Conservation (phyloP, 2,888 invertebrate genomes). For the Tetropium fuscum region DNA sequence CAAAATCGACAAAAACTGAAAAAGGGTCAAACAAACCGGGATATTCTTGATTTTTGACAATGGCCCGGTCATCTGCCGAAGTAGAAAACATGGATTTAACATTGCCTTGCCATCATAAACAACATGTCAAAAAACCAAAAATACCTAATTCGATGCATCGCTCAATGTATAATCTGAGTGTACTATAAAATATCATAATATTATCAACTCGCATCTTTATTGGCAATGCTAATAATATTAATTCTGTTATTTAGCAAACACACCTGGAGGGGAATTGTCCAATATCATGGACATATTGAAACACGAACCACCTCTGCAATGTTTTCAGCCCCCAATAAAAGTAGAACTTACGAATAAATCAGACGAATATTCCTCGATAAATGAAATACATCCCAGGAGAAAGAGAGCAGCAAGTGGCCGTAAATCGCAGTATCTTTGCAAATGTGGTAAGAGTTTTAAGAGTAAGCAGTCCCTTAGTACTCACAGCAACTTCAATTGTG, state of each 20-base stretch:
- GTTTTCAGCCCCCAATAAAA: not conserved
- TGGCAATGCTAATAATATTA: not conserved
- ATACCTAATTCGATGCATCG: too few species aligned
- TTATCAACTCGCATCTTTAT: too few species aligned
- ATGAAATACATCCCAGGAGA: not conserved
- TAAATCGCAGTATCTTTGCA: conserved; percentile 14
- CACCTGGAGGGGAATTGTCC: not conserved
- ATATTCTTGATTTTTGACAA: too few species aligned
- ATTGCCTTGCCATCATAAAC: too few species aligned
- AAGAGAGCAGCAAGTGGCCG: not conserved
- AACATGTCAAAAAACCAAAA: too few species aligned
- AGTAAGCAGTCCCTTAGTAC: conserved; percentile 21
- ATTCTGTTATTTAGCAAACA: not conserved
- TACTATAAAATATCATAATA: too few species aligned
- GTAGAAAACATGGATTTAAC: too few species aligned
- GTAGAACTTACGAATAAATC: not conserved
- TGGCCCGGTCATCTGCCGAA: too few species aligned
- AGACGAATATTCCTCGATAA: not conserved
- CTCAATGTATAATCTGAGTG: too few species aligned
- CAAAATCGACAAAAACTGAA: too few species aligned
- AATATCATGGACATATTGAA: conserved; percentile 1
- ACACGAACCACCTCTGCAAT: conserved; percentile 2
- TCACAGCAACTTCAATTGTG: conserved; percentile 24
- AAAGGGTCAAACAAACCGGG: too few species aligned
- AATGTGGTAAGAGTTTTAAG: conserved; percentile 22